Base-by-base conservation (phyloP, 2,797 vertebrate genomes). In the Chloroceryle amazona region DNA sequence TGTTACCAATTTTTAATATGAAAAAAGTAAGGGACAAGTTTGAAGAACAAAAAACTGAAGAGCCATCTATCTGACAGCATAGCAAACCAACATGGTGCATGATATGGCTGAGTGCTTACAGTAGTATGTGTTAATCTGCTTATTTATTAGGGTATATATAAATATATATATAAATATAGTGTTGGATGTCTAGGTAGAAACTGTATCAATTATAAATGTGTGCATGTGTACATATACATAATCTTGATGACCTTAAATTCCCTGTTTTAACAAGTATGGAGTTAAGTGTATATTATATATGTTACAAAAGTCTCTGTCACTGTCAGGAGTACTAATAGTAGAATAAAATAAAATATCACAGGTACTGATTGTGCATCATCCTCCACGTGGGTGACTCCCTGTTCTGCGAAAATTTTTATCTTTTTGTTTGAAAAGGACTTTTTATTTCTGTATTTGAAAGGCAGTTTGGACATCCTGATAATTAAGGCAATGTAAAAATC, bases 1-100 rank as follows among this genome's bases (percentile, higher is more conserved):
- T 63, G 49, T 91, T 96, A 81, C 66, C n/a, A 87, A 68, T 87
- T 83, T 75, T 91, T 90, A 93, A 92, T 93, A 86, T 10, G 41
- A 92, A 86, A 83, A 83, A 96, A 93, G 28, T 81, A 86, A 93
- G 28, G 12, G 41, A 22, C n/a, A 33, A 52, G 47, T 63, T 82
- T 93, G 81, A 93, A 91, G 92, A 88, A 62, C 17, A 66, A 57
- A 37, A 66, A 78, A 80, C 21, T 41, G 46, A 66, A 89, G 22
- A 88, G 58, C 65, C 68, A 20, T 16, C 33, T 90, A 20, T 16
- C 33, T 90, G 85, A 17, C 23, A 81, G 63, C 39, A 51, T 2
- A 78, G 51, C 18, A 17, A 82, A 89, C 52, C 37, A 35, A 33
- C 16, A 2, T 51, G 28, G n/a, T 39, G 60, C 54, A 14, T 15